Conservation (phyloP, 2,113 vertebrate species). For the Petroica traversi region DNA sequence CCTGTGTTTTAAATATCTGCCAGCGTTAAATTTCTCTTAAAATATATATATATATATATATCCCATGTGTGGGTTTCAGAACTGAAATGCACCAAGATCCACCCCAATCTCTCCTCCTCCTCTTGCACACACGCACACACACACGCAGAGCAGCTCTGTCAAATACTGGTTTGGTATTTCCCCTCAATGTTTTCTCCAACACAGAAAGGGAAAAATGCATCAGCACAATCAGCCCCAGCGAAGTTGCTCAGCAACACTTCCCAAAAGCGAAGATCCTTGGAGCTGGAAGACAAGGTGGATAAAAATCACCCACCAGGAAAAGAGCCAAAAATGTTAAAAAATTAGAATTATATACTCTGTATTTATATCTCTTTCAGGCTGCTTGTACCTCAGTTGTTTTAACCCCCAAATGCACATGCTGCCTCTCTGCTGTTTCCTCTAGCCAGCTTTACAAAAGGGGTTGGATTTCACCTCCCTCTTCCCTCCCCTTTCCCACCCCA, state of each 20-base stretch:
- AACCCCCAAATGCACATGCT: not conserved
- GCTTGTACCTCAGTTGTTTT: not conserved
- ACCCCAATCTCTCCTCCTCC: not conserved
- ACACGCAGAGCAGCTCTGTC: not conserved
- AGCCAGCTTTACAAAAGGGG: not conserved
- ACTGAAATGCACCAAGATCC: not conserved
- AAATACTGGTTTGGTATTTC: constrained; percentile 51
- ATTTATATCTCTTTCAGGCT: constrained; percentile 22
- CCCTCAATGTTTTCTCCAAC: not conserved
- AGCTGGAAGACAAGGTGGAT: constrained; percentile 54
- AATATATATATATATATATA: constrained; percentile 64
- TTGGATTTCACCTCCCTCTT: not conserved
- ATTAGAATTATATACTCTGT: not conserved
- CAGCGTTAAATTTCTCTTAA: constrained; percentile 31
- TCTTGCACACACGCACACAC: not conserved
- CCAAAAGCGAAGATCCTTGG: constrained; percentile 35
- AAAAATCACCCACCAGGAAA: constrained; percentile 22
- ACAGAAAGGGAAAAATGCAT: constrained; percentile 14
- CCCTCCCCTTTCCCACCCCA: not conserved
- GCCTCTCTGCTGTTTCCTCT: not conserved
- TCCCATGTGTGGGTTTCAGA: not conserved
- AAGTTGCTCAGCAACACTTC: constrained; percentile 35
- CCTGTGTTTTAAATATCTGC: not conserved
- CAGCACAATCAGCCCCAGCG: not conserved
- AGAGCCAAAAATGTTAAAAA: not conserved